phyloP scores from a whole-genome alignment of 2,888 invertebrate genomes.

The Pasiphila rectangulata region DNA sequence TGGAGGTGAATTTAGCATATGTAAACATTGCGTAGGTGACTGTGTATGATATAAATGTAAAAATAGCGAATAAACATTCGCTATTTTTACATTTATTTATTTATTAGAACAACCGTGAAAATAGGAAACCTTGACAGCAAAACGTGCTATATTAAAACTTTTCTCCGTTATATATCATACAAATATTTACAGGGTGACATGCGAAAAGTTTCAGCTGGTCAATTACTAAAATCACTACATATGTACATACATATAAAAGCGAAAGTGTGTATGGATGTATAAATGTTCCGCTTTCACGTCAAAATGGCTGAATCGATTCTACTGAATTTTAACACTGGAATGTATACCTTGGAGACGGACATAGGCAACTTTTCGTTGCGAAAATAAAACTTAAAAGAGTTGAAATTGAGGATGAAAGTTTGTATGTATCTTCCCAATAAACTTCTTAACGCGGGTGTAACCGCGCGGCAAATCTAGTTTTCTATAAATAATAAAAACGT shows the following conservation, averaged over 20 bases:
- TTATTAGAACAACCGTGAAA: conserved; percentile 18
- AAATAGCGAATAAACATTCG: no score
- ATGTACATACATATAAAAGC: neutral
- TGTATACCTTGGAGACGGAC: no score
- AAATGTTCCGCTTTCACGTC: no score
- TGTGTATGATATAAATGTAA: conserved; percentile 20
- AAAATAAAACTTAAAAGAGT: no score
- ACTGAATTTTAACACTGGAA: no score
- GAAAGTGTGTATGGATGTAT: neutral
- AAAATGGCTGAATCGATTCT: no score
- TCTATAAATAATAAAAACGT: neutral
- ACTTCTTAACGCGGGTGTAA: no score
- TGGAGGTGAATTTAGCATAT: conserved; percentile 17
- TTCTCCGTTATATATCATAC: conserved; percentile 14
- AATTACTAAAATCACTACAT: neutral
- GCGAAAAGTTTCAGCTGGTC: conserved; percentile 11
- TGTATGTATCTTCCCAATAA: no score
- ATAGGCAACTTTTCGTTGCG: no score
- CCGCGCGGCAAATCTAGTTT: no score
- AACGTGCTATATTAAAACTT: conserved; percentile 12
- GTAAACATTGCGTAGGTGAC: conserved; percentile 19
- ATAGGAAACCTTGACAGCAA: conserved; percentile 24
- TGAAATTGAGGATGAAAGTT: neutral
- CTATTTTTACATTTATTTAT: no score
- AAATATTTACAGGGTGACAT: conserved; percentile 4